Evolutionary conservation across 2,797 vertebrate species (phyloP).

Genomic region (Sandelia bainsii): DNA sequence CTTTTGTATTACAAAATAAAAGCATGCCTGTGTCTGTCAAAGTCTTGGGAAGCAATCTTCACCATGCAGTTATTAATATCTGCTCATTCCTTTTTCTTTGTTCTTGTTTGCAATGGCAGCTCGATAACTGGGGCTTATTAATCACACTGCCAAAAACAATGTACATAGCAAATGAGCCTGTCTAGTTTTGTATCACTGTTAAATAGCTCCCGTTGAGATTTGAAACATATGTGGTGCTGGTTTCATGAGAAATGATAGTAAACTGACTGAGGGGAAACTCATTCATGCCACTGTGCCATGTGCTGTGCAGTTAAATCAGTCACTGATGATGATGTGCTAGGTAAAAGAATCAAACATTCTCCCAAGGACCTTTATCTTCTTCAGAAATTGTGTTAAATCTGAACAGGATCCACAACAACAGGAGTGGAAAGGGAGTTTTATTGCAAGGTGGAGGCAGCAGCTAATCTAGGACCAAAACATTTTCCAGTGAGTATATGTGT

Average conservation of each 20-base stretch:
- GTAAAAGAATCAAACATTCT: constrained; percentile 5
- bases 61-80: constrained; percentile 31
- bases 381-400: constrained; percentile 5
- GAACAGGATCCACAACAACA: constrained; percentile 11
- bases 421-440: background rate
- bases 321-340: background rate
- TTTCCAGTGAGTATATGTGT: background rate
- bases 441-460: background rate
- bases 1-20: constrained; percentile 16
- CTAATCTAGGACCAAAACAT: background rate
- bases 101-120: constrained; percentile 48
- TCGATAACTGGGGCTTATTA: constrained; percentile 46
- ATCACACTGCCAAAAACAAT: constrained; percentile 47
- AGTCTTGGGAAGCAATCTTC: constrained; percentile 14
- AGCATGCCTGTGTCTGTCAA: constrained; percentile 1
- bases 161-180: constrained; percentile 46
- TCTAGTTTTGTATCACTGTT: constrained; percentile 35
- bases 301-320: constrained; percentile 28
- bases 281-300: constrained; percentile 12
- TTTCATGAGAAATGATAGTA: constrained; percentile 31
- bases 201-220: constrained; percentile 50
- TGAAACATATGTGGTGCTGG: constrained; percentile 46
- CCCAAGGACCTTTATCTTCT: constrained; percentile 7
- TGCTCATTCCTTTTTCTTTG: constrained; percentile 1
- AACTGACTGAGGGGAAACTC: constrained; percentile 27